Conservation (phyloP, 1,140 invertebrate species). For the Caenorhabditis briggsae region DNA sequence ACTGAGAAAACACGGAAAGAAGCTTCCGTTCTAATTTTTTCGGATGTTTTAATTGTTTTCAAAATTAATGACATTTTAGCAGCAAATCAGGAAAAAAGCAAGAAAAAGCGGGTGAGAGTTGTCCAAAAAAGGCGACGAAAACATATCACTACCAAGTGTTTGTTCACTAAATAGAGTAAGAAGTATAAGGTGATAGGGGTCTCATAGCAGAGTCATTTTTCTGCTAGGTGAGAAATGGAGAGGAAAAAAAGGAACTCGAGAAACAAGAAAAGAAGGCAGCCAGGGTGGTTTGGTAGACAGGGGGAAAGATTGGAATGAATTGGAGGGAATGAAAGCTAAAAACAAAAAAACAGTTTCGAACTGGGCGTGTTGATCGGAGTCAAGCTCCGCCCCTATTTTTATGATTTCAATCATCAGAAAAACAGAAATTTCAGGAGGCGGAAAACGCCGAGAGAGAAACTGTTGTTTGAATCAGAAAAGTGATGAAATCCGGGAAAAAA, state of each 20-base stretch:
- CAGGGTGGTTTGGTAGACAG: not conserved
- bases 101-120: not conserved
- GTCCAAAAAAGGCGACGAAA: not conserved
- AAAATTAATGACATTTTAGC: not conserved
- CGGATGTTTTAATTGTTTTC: not conserved
- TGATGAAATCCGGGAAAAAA: constrained; percentile 7
- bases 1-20: not conserved
- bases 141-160: constrained; percentile 22
- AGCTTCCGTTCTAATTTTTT: not conserved
- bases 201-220: not conserved
- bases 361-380: not conserved
- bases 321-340: not conserved
- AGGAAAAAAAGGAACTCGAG: not conserved
- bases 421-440: not conserved
- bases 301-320: not conserved
- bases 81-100: not conserved
- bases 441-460: not conserved
- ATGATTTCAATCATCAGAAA: not conserved
- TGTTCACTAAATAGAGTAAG: not conserved
- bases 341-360: not conserved
- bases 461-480: not conserved
- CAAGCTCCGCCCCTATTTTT: not conserved
- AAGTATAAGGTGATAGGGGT: not conserved
- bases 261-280: not conserved
- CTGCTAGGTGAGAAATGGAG: not conserved